Base-by-base conservation (phyloP, 2,113 vertebrate species). In the Rynchops niger region DNA sequence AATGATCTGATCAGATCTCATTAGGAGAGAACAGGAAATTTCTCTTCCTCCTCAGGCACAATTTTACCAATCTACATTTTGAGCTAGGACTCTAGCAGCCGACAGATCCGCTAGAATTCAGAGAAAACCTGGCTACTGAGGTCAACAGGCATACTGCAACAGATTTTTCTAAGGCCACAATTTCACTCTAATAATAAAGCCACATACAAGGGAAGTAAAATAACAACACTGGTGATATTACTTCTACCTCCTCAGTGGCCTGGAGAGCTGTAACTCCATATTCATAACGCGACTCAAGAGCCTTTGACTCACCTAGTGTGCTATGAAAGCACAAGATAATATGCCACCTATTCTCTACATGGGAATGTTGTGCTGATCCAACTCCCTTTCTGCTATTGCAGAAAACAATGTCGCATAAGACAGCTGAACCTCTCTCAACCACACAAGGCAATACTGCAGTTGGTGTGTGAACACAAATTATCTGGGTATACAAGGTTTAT, bases 1-100 rank as follows among this genome's bases (percentile, higher is more conserved):
- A 94, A 42, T 42, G 59, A 96, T 94, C 81, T 93, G 85, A 96
- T 94, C 94, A 94, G 84, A 82, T 88, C 85, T 93, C 93, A 89
- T 94, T 86, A 93, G 42, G 59, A 82, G 84, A 85, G 66, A 95
- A 93, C 38, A 89, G 66, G 89, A 95, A 89, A 90, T 94, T 94
- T 96, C 62, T 95, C 89, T 88, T 90, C 71, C 34, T 96, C 93
- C 95, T 93, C 84, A 62, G 92, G 93, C 96, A 93, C 62, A 59
- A 38, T 95, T 95, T 93, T 73, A 85, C 71, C 78, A 69, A 61
- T 86, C 85, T 86, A 59, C 70, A 79, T 82, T 94, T 36, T 82
- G 36, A 93, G 62, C 32, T 82, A 69, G 58, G 66, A 69, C 63
- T 82, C 52, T 36, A 69, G 87, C 34, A 88, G 86, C 77, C 84